Base-by-base conservation (phyloP, 2,888 invertebrate species). In the Cephus pygmeus region DNA sequence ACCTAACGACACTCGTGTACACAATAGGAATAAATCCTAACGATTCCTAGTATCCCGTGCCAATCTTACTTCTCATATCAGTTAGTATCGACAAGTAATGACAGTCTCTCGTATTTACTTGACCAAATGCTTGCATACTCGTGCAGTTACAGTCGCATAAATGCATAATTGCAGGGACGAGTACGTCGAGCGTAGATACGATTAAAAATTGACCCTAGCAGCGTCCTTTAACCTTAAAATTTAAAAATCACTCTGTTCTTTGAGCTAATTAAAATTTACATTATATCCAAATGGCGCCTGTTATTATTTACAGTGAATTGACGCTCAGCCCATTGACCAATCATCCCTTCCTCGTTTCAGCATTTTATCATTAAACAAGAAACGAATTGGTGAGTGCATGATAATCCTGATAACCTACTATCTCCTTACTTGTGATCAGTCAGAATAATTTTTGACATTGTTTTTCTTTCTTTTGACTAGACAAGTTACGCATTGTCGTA, bases 1-100 rank as follows among this genome's bases (percentile, higher is more conserved):
- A 73, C 75, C 73, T 69, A 71, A 77, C 77, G 56, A 76, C 69
- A 69, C 31, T 75, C 34, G 68, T 23, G 1, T 1, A 56, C 9
- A 23, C 40, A 23, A 75, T 40, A 69, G 69, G 73, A 69, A 78
- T 75, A 77, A 77, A 56, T 75, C 76, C 76, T 73, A 76, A 69
- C 75, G 73, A 79, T 78, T 81, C 2, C 9, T 23, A 23, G 56
- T 56, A 2, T 56, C 23, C 23, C 9, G 6, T 23, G 40, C 6
- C 23, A 23, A 56, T 56, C 56, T 40, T 40, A 40, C 15, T 15
- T 56, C 56, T 56, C 40, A 1, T 40, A 40, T 40, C 40, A 40
- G 40, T 40, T 40, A 40, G 56, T 56, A 23, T 56, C 9, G 2
- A 56, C 56, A 6, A 23, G 9, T 23, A 23, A 56, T 6, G 9